Evolutionary conservation across 2,888 invertebrate species (phyloP).

Genomic region (Cryptophagus acutangulus): DNA sequence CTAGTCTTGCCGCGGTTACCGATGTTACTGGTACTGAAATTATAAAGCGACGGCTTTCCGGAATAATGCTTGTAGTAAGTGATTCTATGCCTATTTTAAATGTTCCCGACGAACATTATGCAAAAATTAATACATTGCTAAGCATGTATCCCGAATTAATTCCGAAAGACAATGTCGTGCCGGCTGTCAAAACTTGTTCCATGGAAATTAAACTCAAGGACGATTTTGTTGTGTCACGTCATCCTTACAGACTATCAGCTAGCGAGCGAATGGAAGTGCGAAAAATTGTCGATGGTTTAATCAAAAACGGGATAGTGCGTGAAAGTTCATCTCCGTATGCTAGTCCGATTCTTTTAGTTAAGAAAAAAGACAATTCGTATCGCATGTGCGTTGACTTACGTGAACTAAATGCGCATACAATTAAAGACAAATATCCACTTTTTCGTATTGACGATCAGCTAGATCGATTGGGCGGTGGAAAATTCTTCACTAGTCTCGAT

Average conservation of each 20-base stretch:
- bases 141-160: too few species aligned
- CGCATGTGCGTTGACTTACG: constrained; percentile 33
- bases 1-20: too few species aligned
- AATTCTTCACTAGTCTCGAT: constrained; percentile 34
- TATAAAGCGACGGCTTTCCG: too few species aligned
- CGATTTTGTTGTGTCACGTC: too few species aligned
- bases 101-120: too few species aligned
- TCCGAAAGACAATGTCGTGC: too few species aligned
- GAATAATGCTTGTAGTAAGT: too few species aligned
- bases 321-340: constrained; percentile 7
- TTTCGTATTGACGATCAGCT: constrained; percentile 36
- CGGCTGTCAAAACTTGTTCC: too few species aligned
- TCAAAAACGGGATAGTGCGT: neutral
- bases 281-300: neutral
- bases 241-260: neutral
- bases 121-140: too few species aligned
- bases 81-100: too few species aligned
- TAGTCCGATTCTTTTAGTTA: constrained; percentile 17
- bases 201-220: too few species aligned
- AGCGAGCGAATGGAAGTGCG: neutral
- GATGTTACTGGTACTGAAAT: too few species aligned
- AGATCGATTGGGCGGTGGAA: constrained; percentile 26
- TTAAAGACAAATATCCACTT: constrained; percentile 34
- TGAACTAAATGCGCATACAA: constrained; percentile 32
- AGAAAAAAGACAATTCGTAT: constrained; percentile 24